Percentiles rank a stretch among this genome's conserved stretches.
Conservation (phyloP, 23 tunicate species). For the Ciona savignyi region DNA sequence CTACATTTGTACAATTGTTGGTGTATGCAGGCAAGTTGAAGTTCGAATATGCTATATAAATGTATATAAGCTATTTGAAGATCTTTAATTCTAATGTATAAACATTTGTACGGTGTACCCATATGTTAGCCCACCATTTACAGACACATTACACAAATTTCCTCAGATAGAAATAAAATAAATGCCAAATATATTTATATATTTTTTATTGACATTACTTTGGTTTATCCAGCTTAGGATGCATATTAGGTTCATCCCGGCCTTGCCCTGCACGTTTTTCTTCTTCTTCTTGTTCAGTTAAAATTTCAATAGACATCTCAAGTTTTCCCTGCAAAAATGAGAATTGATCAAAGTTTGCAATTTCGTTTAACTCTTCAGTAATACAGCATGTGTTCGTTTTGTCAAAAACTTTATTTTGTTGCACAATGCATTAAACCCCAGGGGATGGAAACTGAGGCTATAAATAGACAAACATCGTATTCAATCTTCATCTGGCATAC, state of each 20-base stretch:
- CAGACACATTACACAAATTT: background rate
- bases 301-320: constrained; percentile 79
- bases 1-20: too few species aligned
- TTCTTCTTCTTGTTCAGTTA: constrained; percentile 64
- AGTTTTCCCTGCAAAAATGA: constrained; percentile 65
- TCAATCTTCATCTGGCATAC: too few species aligned
- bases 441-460: too few species aligned
- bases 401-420: too few species aligned
- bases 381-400: too few species aligned
- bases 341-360: background rate
- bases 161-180: background rate
- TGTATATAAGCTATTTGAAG: too few species aligned
- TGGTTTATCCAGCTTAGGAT: constrained; percentile 88
- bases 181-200: background rate
- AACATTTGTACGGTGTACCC: background rate
- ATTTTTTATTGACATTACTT: constrained; percentile 22
- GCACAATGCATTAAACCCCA: too few species aligned
- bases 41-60: too few species aligned
- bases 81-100: too few species aligned
- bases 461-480: too few species aligned
- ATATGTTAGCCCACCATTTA: background rate
- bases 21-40: too few species aligned
- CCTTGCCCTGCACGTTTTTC: constrained; percentile 69
- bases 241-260: constrained; percentile 60
- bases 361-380: too few species aligned